Percentiles rank a stretch among this genome's conserved stretches.
phyloP scores from a whole-genome alignment of 2,113 vertebrate genomes.

The Aptenodytes patagonicus region DNA sequence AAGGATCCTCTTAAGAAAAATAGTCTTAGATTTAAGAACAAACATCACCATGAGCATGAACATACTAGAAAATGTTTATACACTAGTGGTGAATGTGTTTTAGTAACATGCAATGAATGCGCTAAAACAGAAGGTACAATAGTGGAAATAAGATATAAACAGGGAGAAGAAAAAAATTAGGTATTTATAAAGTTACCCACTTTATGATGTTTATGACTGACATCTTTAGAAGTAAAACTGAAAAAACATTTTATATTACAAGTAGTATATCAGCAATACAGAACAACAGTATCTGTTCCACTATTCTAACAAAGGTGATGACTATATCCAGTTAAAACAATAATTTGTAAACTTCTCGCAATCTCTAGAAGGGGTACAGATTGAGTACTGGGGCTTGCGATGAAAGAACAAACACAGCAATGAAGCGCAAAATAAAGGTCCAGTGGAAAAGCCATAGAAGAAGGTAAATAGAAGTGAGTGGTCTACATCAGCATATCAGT shows the following conservation, averaged over 20 bases:
- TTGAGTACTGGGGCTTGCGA: accelerated
- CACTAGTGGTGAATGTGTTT: not conserved
- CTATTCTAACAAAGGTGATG: not conserved
- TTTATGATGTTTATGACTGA: not conserved
- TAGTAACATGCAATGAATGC: not conserved
- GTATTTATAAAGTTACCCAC: not conserved
- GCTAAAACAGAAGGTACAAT: not conserved
- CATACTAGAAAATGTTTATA: not conserved
- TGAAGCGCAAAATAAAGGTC: not conserved
- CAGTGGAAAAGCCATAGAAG: not conserved
- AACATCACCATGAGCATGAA: not conserved
- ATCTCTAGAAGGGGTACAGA: not conserved
- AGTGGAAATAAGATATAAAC: not conserved
- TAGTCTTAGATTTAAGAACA: not conserved
- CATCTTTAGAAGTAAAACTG: not conserved
- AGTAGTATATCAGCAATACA: not conserved
- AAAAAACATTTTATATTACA: not conserved
- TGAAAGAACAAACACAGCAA: not conserved
- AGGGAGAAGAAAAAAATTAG: not conserved
- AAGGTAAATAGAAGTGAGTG: not conserved
- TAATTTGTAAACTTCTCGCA: not conserved
- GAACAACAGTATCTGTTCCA: not conserved
- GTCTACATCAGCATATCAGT: not conserved
- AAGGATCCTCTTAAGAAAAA: not conserved
- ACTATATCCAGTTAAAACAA: not conserved